Evolutionary conservation across 2,888 invertebrate genomes (phyloP), one percentile per base, ranked within the genome.

Genomic region (Argyresthia goedartella): DNA sequence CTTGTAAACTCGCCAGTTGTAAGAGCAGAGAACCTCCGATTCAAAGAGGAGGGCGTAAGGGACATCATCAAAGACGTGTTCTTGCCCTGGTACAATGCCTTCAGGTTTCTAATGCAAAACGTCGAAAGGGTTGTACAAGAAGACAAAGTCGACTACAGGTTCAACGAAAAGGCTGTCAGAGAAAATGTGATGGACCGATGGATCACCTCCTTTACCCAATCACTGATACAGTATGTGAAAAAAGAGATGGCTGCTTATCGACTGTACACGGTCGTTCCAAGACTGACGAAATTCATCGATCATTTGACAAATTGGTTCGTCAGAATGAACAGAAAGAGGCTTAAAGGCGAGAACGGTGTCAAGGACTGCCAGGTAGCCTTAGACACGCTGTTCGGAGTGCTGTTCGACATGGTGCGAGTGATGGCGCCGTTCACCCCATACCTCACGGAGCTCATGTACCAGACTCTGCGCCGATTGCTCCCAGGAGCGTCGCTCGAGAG

Each of bases 301-400:
- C 95, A 98, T 70, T 89, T 99, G 4, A 99, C 99, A 34, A 99
- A 99, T 76, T 98, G 98, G 98, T 99, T 99, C 74, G 97, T 99
- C 35, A 89, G 99, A 57, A 94, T 99, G 92, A 99, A 99, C 76
- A 90, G 99, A 53, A 94, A 92, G 64, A 89, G 99, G 51, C 90
- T 99, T 55, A 99, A 98, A 88, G 98, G 98, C 43, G 97, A 98
- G 68, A 88, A 88, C 58, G 95, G 96, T 0, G 71, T 88, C 2
- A 88, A 90, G 35, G 98, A 99, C 67, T 95, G 96, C 66, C 89
- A 91, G 55, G 88, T 91, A 53, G 96, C 98, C 0, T 78, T 99
- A 52, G 92, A 94, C 60, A 96, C 98, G 0, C 88, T 99, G 8
- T 97, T 93, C 71, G 91, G 92, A 61, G 96, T 99, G 0, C 84